Conservation (phyloP, 2,888 invertebrate species). For the Theretra japonica region DNA sequence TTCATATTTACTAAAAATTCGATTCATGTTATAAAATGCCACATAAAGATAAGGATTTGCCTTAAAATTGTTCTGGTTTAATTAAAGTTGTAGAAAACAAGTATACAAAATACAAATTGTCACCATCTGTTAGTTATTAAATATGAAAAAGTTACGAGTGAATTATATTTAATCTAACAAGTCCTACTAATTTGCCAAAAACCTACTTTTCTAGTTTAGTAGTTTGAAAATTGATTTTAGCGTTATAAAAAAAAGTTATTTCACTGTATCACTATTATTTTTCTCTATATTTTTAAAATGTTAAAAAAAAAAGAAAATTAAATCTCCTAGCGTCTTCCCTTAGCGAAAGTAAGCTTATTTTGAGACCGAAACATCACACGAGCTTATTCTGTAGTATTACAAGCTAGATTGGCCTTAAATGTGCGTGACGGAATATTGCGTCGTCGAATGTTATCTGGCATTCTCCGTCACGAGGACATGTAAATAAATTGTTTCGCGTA, state of each 20-base stretch:
- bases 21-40: no score
- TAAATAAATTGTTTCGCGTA: not conserved
- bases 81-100: not conserved
- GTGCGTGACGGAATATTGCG: conserved; percentile 2
- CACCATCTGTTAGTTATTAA: not conserved
- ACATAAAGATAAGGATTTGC: no score
- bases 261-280: not conserved
- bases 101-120: not conserved
- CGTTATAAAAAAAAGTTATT: conserved; percentile 20
- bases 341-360: conserved; percentile 7
- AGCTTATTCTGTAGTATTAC: conserved; percentile 12
- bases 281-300: not conserved
- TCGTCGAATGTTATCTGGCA: not conserved
- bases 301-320: not conserved
- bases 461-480: not conserved
- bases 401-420: conserved; percentile 3
- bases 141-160: conserved; percentile 11
- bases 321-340: not conserved
- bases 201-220: conserved; percentile 17
- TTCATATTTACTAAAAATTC: no score
- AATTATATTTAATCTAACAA: conserved; percentile 9
- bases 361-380: conserved; percentile 25
- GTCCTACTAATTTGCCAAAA: conserved; percentile 14
- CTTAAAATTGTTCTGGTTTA: not conserved
- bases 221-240: conserved; percentile 5